Evolutionary conservation across 2,888 invertebrate species (phyloP), one percentile per base, ranked within the genome.

Genomic region (Chrysomela aeneicollis): DNA sequence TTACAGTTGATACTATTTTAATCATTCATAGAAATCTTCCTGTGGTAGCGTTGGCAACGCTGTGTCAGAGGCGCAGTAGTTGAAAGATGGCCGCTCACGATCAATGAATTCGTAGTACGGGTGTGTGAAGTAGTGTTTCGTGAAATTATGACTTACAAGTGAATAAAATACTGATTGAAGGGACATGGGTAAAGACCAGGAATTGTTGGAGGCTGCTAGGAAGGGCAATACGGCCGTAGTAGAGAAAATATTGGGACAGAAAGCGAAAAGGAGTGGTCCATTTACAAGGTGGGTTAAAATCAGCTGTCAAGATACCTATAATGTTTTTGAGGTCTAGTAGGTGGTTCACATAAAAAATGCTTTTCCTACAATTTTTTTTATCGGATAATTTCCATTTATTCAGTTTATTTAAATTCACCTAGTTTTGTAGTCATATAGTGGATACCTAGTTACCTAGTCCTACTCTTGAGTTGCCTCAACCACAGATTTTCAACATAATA

Each of bases 181-280:
- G 67, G 65, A 82, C 82, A 97, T 97, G 96, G 97, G 97, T 82
- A 95, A 95, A 86, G 97, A 97, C 85, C 95, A 96, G 85, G 97
- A 97, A 86, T 89, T 97, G 84, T 87, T 97, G 83, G 97, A 97
- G 82, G 97, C 96, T 77, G 95, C 97, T 75, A 90, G 97, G 79
- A 94, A 91, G 86, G 97, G 97, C 81, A 94, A 97, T 84, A 88
- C 91, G 78, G 87, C 89, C 75, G 89, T 92, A 77, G 94, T 96
- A 73, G 95, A 96, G 84, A 96, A 95, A 87, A 92, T 97, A 80
- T 86, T 97, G 77, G 90, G 89, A 76, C 93, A 93, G 84, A 90
- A 92, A 85, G 90, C 92, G 79, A 94, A 93, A 88, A 92, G 94
- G 88, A 93, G 93, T 87, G 95, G 95, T 86, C 95, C 95, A 78